phyloP scores from a whole-genome alignment of 2,113 vertebrate genomes.

The Macrotis lagotis region DNA sequence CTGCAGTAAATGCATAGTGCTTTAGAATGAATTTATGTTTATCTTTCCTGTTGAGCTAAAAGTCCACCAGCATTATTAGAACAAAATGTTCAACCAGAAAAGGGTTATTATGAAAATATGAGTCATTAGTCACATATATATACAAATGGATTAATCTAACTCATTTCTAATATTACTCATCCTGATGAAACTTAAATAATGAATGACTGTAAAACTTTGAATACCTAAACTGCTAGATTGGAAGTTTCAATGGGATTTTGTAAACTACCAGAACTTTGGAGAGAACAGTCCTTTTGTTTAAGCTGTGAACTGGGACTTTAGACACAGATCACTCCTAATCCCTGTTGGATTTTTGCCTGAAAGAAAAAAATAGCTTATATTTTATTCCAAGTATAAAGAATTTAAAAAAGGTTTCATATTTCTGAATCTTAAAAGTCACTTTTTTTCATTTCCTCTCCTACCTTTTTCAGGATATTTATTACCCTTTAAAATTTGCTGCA shows the following conservation, averaged over 20 bases:
- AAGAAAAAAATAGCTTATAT: constrained; percentile 45
- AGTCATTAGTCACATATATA: constrained; percentile 37
- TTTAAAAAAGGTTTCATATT: constrained; percentile 6
- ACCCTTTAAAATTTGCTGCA: constrained; percentile 34
- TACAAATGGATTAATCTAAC: constrained; percentile 54
- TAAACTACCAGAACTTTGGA: constrained; percentile 51
- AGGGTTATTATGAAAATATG: constrained; percentile 63
- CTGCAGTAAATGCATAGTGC: constrained; percentile 42
- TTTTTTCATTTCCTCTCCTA: not conserved
- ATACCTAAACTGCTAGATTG: constrained; percentile 38
- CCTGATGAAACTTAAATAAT: constrained; percentile 62
- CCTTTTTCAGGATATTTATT: not conserved
- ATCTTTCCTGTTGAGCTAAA: constrained; percentile 62
- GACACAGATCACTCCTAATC: constrained; percentile 29
- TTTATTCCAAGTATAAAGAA: not conserved
- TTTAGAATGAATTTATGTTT: constrained; percentile 59
- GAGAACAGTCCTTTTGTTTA: constrained; percentile 21
- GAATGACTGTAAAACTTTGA: constrained; percentile 57
- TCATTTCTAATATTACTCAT: constrained; percentile 62
- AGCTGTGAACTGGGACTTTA: constrained; percentile 40
- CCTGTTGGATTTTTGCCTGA: constrained; percentile 43
- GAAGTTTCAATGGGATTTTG: constrained; percentile 45
- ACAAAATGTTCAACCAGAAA: constrained; percentile 57
- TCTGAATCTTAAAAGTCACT: constrained; percentile 4
- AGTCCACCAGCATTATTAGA: constrained; percentile 38